Base-by-base conservation (phyloP, 2,888 invertebrate species). In the Rhamphomyia laevipes region DNA sequence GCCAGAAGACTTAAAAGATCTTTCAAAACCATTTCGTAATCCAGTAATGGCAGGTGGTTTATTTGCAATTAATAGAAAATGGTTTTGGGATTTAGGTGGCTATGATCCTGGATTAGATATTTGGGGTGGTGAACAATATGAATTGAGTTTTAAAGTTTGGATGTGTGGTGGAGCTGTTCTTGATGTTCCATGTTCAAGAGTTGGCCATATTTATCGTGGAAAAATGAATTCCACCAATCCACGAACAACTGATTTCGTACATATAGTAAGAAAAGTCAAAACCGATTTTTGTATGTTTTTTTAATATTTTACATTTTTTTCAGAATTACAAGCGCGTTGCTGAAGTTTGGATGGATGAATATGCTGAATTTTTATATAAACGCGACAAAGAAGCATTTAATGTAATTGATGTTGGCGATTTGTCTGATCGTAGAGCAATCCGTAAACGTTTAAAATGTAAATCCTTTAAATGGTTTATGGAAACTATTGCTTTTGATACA, bases 121-220 rank as follows among this genome's bases (percentile, higher is more conserved):
- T 57, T 97, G 96, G 96, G 96, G 96, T 31, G 96, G 96, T 1
- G 96, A 97, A 66, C 96, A 96, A 67, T 97, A 96, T 62, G 96
- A 97, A 64, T 75, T 97, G 13, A 95, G 94, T 53, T 96, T 96
- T 64, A 96, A 96, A 78, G 84, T 95, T 53, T 95, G 95, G 95
- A 94, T 94, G 73, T 95, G 95, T 67, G 93, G 92, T 15, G 95
- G 95, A 0, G 78, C 81, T 56, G 87, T 95, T 89, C 75, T 86
- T 50, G 94, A 95, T 73, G 89, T 89, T 2, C 92, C 95, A 1
- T 95, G 95, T 63, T 91, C 93, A 0, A 78, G 94, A 56, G 86
- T 95, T 5, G 95, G 91, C 0, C 23, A 27, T 27, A 27, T 27
- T 27, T 27, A 7, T 27, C 23, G 23, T 4, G 23, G 23, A 2